phyloP scores from a whole-genome alignment of 2,888 invertebrate species.

The Candidula unifasciata region DNA sequence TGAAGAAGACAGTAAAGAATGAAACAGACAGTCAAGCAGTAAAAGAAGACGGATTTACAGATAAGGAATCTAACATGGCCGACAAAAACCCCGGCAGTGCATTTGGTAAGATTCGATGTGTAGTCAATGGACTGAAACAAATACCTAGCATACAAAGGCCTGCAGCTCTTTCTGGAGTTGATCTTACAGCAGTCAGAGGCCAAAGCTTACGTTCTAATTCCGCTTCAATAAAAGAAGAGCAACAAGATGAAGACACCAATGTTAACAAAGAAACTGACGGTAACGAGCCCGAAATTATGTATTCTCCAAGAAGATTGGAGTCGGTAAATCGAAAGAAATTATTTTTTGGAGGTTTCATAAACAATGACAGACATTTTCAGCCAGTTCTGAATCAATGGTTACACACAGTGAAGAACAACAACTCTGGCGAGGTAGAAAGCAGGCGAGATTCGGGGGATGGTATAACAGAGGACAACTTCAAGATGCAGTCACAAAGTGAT shows the following conservation, averaged over 20 bases:
- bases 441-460: too few relatives aligned
- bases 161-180: neutral
- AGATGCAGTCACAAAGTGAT: neutral
- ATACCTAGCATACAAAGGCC: too few relatives aligned
- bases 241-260: neutral
- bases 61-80: too few relatives aligned
- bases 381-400: neutral
- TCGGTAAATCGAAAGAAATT: neutral
- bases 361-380: neutral
- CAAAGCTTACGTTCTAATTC: too few relatives aligned
- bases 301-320: neutral
- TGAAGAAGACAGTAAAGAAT: neutral
- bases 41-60: too few relatives aligned
- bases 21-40: neutral
- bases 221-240: neutral
- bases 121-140: neutral
- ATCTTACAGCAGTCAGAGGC: too few relatives aligned
- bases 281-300: neutral
- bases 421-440: neutral
- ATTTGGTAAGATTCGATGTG: neutral
- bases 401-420: neutral
- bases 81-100: too few relatives aligned
- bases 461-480: neutral
- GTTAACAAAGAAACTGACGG: neutral
- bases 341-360: constrained; percentile 32